These are phyloP conservation scores for Prenolepis imparis DNA, from an alignment of 2,888 invertebrate genomes.

Conservation along the genomic window DNA sequence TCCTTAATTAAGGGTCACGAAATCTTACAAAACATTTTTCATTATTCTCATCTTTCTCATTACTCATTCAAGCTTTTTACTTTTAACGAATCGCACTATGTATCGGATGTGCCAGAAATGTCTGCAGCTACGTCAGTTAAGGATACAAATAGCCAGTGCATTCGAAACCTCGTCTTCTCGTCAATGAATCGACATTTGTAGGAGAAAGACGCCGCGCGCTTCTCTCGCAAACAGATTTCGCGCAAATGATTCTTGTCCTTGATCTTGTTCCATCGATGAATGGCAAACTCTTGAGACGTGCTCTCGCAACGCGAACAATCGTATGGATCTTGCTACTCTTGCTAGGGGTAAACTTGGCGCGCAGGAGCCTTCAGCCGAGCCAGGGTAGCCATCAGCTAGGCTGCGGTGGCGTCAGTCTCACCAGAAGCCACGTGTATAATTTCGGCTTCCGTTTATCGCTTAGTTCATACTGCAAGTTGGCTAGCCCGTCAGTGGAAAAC, in stretches of 20 bases:
- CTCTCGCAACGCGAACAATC: conserved; percentile 16
- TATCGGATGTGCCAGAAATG: neutral
- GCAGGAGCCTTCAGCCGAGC: conserved; percentile 80
- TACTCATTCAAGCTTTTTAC: neutral
- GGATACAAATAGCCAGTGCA: conserved; percentile 26
- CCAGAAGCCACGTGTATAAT: conserved; percentile 94
- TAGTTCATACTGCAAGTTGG: conserved; percentile 93
- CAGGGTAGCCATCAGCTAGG: conserved; percentile 90
- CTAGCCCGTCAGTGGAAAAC: conserved; percentile 95
- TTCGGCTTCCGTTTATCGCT: conserved; percentile 90
- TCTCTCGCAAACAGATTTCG: neutral
- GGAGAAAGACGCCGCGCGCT: neutral
- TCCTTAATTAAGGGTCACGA: neutral
- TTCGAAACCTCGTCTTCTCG: conserved; percentile 26
- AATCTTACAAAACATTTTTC: neutral
- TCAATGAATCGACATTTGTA: conserved; percentile 20
- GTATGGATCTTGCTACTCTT: conserved; percentile 25
- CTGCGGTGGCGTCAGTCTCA: conserved; percentile 90
- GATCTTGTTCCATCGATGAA: conserved; percentile 24
- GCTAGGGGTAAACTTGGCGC: conserved; percentile 18
- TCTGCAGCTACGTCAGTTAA: conserved; percentile 12
- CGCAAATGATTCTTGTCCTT: neutral
- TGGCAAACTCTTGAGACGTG: conserved; percentile 1
- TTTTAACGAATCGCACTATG: neutral
- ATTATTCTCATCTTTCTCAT: neutral